Base-by-base conservation (phyloP, 2,888 invertebrate genomes). In the Chrysomela aeneicollis region DNA sequence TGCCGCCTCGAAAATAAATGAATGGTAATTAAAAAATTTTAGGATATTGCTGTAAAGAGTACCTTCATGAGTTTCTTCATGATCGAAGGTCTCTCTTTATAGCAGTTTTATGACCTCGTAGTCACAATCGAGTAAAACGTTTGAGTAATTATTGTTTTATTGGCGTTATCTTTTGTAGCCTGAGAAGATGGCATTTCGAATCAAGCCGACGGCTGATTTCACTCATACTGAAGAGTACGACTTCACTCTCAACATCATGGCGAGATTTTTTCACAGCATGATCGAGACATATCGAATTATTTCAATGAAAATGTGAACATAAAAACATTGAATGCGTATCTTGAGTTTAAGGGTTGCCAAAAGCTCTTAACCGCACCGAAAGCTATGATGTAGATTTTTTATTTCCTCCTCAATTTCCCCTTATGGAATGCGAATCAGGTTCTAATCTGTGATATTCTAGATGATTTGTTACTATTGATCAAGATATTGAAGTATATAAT, bases 1-100 rank as follows among this genome's bases (percentile, higher is more conserved):
- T 35, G 22, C 26, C 15, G 30, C 15, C 26, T 57, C 22, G 42
- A 57, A 42, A 57, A 21, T 57, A 8, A 21, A 57, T 15, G 22
- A 19, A 30, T 46, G 42, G 26, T 15, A 22, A 19, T 57, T 57
- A 17, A 37, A 57, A 19, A 57, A 2, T 12, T 37, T 19, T 21
- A 19, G 35, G 35, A 35, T 35, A 35, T 35, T 35, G 9, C 35
- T 35, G 35, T 35, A 35, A 35, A 35, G 35, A 35, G 35, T 35
- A 35, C n/a, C n/a, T n/a, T n/a, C 35, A 35, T 35, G 8, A 12
- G 10, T 35, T 35, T 35, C 9, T 35, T 35, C 35, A 35, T 35
- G 35, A 35, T 35, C 35, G 35, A 35, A 35, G 35, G 35, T 35
- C 35, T 35, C 12, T 35, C 35, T 35, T 35, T 35, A 35, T 35